Base-by-base conservation (phyloP, 2,888 invertebrate species). In the Myopa tessellatipennis region DNA sequence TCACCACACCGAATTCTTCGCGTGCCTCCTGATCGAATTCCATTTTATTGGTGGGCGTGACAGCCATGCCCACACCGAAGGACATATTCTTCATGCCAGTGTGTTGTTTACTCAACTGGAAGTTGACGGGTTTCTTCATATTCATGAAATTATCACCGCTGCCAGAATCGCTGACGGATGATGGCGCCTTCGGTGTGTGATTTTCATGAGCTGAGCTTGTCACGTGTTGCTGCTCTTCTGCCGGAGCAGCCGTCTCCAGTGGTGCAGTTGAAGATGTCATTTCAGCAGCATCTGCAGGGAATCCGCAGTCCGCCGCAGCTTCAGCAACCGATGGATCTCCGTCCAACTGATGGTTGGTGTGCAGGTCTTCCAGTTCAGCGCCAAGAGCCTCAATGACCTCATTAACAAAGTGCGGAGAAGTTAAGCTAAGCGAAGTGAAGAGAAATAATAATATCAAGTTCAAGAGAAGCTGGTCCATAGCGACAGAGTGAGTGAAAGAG, bases 21-120 rank as follows among this genome's bases (percentile, higher is more conserved):
- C 86, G 85, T 71, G 85, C 82, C 79, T 85, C 85, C 79, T 89
- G 89, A 83, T 88, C 85, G 73, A 89, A 89, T 80, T 89, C 89
- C 88, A 89, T 89, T 84, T 89, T 89, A 74, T 82, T 85, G 78
- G 86, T 87, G 3, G 89, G 89, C 82, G 88, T 87, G 0, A 89
- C 89, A 7, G 88, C 88, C 82, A 87, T 85, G 60, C 89, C 89
- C 8, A 89, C 89, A 78, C 89, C 89, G 80, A 84, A 88, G 4
- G 89, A 89, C 68, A 88, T 85, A 80, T 89, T 89, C 82, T 89
- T 89, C 81, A 89, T 86, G 75, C 89, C 89, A 3, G 89, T 89
- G 63, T 89, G 89, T 81, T 88, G 89, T 81, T 89, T 89, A 82
- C 87, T 88, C 52, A 86, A 81, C 52, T 85, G 86, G 74, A 88